Evolutionary conservation across 2,113 vertebrate species (phyloP).

Genomic region (Lathamus discolor): DNA sequence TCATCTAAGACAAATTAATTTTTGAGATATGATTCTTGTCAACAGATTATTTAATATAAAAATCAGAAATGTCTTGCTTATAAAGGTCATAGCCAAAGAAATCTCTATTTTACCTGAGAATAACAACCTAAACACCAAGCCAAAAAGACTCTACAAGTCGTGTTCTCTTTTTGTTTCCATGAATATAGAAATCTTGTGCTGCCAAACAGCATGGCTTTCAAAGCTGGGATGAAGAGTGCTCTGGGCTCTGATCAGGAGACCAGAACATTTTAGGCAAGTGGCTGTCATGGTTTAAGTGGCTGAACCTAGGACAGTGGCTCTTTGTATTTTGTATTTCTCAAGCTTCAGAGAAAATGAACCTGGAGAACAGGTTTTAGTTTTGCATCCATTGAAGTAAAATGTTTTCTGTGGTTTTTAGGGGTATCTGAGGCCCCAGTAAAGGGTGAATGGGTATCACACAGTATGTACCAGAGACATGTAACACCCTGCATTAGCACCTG

Average conservation of each 20-base stretch:
- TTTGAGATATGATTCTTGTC: not conserved
- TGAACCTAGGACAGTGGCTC: not conserved
- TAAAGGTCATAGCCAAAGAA: not conserved
- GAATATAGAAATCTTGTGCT: not conserved
- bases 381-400: not conserved
- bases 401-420: not conserved
- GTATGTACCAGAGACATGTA: not conserved
- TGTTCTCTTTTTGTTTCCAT: not conserved
- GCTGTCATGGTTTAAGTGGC: not conserved
- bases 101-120: not conserved
- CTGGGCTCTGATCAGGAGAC: not conserved
- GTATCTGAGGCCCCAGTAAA: not conserved
- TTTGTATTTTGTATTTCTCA: not conserved
- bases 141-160: not conserved
- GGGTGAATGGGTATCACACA: not conserved
- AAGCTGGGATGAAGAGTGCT: not conserved
- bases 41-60: not conserved
- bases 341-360: not conserved
- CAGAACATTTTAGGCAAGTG: not conserved
- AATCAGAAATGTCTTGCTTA: not conserved
- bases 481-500: not conserved
- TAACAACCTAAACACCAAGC: not conserved
- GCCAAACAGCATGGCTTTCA: not conserved
- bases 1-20: not conserved
- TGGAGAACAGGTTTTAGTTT: not conserved